These are phyloP conservation scores for Porites evermanni DNA, from an alignment of 92 coral and sea anemone species.

Conservation along the genomic window DNA sequence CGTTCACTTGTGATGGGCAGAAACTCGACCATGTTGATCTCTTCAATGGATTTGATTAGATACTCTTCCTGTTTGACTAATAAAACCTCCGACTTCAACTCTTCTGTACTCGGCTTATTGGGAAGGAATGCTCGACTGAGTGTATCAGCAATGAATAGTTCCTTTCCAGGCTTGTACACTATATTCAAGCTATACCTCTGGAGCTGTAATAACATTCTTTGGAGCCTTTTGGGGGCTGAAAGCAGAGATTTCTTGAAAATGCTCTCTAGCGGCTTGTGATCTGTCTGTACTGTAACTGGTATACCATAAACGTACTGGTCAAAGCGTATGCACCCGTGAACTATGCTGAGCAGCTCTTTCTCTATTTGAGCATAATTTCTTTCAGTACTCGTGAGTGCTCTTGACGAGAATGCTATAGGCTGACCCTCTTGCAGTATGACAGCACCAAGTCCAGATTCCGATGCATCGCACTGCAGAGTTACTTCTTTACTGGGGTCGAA, in stretches of 20 bases:
- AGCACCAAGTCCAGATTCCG: background rate
- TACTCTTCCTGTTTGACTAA: background rate
- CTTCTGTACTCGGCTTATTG: background rate
- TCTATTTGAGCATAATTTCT: too few species aligned
- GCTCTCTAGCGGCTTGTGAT: constrained; percentile 18
- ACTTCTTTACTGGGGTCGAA: background rate
- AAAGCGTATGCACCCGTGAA: too few species aligned
- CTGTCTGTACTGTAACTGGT: background rate
- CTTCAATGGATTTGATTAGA: too few species aligned
- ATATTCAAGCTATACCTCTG: constrained; percentile 6
- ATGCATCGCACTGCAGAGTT: constrained; percentile 27
- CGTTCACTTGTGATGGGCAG: too few species aligned
- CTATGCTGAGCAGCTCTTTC: too few species aligned
- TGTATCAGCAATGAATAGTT: constrained; percentile 32
- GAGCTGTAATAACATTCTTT: background rate
- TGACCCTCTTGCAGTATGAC: constrained; percentile 5
- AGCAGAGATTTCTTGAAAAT: constrained; percentile 15
- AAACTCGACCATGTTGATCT: too few species aligned
- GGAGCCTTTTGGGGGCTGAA: background rate
- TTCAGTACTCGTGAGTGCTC: background rate
- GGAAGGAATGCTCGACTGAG: constrained; percentile 6
- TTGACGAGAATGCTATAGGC: constrained; percentile 9
- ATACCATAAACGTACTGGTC: too few species aligned
- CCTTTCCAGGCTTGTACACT: constrained; percentile 33
- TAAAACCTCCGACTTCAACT: background rate